A percentile compares a stretch with the other conserved stretches of the same genome.
Evolutionary conservation across 2,113 vertebrate genomes (phyloP).

Genomic region (Spea multiplicata): DNA sequence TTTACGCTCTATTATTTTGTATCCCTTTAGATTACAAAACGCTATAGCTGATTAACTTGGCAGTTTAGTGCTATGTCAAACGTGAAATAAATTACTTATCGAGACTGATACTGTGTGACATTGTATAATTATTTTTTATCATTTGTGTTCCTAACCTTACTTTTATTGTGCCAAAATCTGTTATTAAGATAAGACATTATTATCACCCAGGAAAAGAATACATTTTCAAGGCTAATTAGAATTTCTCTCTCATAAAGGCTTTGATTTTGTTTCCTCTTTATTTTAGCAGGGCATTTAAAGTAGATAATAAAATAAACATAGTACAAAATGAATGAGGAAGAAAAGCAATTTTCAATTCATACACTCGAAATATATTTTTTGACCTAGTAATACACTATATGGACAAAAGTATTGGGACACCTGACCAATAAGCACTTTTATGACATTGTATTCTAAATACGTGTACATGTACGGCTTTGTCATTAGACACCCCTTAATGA

Average conservation of each 20-base stretch:
- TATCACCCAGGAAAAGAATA: constrained; percentile 43
- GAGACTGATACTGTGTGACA: constrained; percentile 2
- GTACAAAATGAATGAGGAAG: too few species aligned
- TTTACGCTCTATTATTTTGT: too few species aligned
- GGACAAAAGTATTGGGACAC: too few species aligned
- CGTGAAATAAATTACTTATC: constrained; percentile 7
- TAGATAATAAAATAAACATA: constrained; percentile 24
- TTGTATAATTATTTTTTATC: constrained; percentile 41
- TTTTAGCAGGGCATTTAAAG: constrained; percentile 2
- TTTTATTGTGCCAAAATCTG: constrained; percentile 40
- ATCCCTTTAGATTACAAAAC: too few species aligned
- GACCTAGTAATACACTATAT: too few species aligned
- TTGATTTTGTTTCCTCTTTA: constrained; percentile 35
- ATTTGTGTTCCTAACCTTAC: constrained; percentile 39
- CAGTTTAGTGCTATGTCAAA: background rate
- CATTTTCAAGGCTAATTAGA: constrained; percentile 45
- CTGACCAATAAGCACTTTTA: too few species aligned
- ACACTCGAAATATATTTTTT: too few species aligned
- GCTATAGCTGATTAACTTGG: too few species aligned
- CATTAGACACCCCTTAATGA: too few species aligned
- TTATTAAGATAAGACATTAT: constrained; percentile 42
- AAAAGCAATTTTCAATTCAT: too few species aligned
- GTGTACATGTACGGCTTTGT: too few species aligned
- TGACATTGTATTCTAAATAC: too few species aligned
- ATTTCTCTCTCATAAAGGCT: constrained; percentile 29